These are phyloP conservation scores for Mesitornis unicolor DNA, from an alignment of 2,113 vertebrate genomes.

Conservation along the genomic window DNA sequence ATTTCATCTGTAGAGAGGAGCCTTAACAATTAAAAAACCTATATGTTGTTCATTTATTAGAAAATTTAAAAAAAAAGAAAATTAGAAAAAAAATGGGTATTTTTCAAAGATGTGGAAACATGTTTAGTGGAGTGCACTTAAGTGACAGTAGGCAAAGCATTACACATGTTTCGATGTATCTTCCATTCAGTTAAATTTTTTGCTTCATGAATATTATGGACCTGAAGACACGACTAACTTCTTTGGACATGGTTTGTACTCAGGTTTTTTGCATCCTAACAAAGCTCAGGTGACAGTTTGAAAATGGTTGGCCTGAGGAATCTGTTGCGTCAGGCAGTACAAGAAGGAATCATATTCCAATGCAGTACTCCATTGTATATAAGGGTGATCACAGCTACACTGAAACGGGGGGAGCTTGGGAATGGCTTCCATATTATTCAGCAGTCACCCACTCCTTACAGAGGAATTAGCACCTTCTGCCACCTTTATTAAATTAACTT, in stretches of 20 bases:
- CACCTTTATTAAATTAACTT: not conserved
- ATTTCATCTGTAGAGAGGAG: not conserved
- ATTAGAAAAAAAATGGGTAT: not conserved
- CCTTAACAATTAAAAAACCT: not conserved
- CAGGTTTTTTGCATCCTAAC: not conserved
- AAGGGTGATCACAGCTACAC: not conserved
- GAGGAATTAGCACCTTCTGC: not conserved
- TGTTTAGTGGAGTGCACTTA: not conserved
- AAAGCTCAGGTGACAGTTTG: not conserved
- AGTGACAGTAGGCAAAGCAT: not conserved
- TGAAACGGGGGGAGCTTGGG: not conserved
- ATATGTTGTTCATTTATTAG: not conserved
- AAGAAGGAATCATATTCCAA: not conserved
- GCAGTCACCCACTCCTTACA: not conserved
- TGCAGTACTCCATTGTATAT: not conserved
- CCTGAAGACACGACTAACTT: not conserved
- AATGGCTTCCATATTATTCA: not conserved
- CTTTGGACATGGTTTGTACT: not conserved
- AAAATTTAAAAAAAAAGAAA: not conserved
- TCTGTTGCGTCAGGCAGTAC: not conserved
- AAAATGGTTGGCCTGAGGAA: not conserved
- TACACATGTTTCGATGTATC: not conserved
- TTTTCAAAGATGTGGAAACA: not conserved
- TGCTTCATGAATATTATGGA: not conserved
- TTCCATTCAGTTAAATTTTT: not conserved